phyloP scores from a whole-genome alignment of 2,113 vertebrate genomes.

The Puntigrus tetrazona region DNA sequence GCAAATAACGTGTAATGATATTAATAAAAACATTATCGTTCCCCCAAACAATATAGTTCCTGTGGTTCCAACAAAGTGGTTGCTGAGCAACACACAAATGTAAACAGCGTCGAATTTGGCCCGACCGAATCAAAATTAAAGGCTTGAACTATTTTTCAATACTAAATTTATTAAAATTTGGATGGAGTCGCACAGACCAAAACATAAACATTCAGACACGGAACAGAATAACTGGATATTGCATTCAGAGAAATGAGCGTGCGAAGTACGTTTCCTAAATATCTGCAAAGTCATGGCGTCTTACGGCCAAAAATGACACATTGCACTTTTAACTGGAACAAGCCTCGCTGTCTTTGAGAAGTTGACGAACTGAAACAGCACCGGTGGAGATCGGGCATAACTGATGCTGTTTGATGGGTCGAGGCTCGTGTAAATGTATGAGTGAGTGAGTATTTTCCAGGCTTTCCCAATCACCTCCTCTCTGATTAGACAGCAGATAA shows the following conservation, averaged over 20 bases:
- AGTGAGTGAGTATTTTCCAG: neutral
- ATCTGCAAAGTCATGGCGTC: too few relatives aligned
- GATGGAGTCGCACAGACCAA: neutral
- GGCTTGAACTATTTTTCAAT: too few relatives aligned
- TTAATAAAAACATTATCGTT: too few relatives aligned
- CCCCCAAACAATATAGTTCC: too few relatives aligned
- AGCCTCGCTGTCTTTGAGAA: neutral
- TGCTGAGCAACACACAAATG: too few relatives aligned
- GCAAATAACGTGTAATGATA: too few relatives aligned
- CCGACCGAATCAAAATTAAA: too few relatives aligned
- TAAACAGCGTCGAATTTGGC: too few relatives aligned
- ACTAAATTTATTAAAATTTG: neutral
- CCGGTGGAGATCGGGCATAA: neutral
- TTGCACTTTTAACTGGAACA: too few relatives aligned
- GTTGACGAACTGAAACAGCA: neutral
- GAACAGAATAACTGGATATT: neutral
- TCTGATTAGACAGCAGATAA: neutral
- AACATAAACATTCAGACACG: neutral
- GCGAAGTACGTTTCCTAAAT: too few relatives aligned
- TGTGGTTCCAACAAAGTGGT: too few relatives aligned
- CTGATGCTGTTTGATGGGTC: neutral
- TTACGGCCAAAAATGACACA: neutral
- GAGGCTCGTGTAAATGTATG: neutral
- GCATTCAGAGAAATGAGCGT: too few relatives aligned
- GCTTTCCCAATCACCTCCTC: conserved; percentile 1